These are phyloP conservation scores for Heliconius melpomene DNA, from an alignment of 1,140 invertebrate species.

Conservation along the genomic window DNA sequence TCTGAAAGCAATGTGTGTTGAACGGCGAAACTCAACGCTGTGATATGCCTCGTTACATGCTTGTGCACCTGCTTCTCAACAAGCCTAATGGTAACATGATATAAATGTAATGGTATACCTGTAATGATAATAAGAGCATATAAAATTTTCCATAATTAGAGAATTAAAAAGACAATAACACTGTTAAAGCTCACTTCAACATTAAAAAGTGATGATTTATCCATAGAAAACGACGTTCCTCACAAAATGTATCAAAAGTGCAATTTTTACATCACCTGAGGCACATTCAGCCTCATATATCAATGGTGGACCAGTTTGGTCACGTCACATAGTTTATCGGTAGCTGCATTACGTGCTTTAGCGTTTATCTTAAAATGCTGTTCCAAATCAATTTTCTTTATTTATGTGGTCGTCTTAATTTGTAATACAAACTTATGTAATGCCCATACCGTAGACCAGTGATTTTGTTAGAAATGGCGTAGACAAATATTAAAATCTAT, in stretches of 20 bases:
- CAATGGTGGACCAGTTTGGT: conserved; percentile 3
- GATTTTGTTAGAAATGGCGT: neutral
- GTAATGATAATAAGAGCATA: too few relatives aligned
- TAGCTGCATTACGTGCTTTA: conserved; percentile 11
- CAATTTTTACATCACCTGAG: conserved; percentile 4
- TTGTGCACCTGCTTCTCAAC: too few relatives aligned
- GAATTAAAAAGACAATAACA: too few relatives aligned
- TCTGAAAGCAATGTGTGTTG: too few relatives aligned
- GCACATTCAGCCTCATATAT: conserved; percentile 3
- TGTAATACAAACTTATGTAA: conserved; percentile 17
- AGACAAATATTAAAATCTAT: neutral
- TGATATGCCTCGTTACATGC: too few relatives aligned
- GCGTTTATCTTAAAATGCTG: conserved; percentile 14
- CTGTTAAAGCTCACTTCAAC: too few relatives aligned
- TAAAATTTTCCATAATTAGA: too few relatives aligned
- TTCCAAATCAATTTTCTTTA: conserved; percentile 24
- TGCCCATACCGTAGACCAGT: neutral
- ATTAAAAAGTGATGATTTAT: neutral
- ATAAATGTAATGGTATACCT: too few relatives aligned
- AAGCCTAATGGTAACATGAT: too few relatives aligned
- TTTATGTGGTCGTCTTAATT: conserved; percentile 19
- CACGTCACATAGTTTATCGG: conserved; percentile 15
- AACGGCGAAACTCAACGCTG: too few relatives aligned
- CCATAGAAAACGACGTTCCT: neutral
- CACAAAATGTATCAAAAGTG: neutral